Percentiles rank a stretch among this genome's conserved stretches.
Conservation (phyloP, 2,888 invertebrate species). For the Pammene aurita region DNA sequence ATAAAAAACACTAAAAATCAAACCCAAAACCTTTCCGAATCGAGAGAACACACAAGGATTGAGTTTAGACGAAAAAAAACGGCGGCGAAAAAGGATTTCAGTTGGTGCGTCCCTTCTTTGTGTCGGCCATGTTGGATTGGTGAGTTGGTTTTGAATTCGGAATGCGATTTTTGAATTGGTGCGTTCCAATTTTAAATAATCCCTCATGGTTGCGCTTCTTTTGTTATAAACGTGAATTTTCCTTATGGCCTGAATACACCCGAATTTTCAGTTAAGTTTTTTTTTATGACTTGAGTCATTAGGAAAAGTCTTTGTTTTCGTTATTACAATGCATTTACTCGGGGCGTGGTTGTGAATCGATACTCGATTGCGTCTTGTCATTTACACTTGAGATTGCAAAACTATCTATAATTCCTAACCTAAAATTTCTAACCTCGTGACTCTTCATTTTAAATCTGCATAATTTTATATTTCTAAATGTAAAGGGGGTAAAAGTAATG, state of each 20-base stretch:
- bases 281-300: slow-evolving; percentile 9
- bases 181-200: slow-evolving; percentile 39
- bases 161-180: slow-evolving; percentile 64
- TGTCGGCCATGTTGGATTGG: slow-evolving; percentile 63
- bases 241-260: not conserved
- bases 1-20: slow-evolving; percentile 36
- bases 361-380: not conserved
- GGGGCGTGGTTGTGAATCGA: slow-evolving; percentile 30
- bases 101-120: slow-evolving; percentile 57
- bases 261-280: slow-evolving; percentile 2
- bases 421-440: not conserved
- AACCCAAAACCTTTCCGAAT: slow-evolving; percentile 4
- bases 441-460: not conserved
- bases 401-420: not conserved
- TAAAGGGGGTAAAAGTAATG: slow-evolving; percentile 12
- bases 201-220: not conserved
- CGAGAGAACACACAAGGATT: not conserved
- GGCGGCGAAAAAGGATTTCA: slow-evolving; percentile 46
- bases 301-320: slow-evolving; percentile 16
- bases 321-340: slow-evolving; percentile 21
- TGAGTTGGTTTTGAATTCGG: slow-evolving; percentile 49
- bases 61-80: slow-evolving; percentile 11
- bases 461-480: not conserved
- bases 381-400: not conserved
- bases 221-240: not conserved